Conservation (phyloP, 2,797 vertebrate species). For the Enteromius anoplus region DNA sequence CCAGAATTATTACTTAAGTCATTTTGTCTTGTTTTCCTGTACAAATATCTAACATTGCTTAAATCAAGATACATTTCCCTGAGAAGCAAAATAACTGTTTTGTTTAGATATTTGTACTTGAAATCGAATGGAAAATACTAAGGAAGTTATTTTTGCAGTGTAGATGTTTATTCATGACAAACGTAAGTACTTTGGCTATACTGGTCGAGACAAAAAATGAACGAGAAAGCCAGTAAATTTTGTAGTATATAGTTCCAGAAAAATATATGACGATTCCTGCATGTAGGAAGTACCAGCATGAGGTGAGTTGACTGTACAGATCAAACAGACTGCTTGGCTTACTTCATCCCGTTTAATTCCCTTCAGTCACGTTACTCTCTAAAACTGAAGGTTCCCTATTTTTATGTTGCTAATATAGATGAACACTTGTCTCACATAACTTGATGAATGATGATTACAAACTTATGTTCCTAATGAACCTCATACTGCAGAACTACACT, state of each 20-base stretch:
- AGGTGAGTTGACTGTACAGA: constrained; percentile 13
- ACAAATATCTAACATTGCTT: neutral
- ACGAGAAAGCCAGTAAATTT: neutral
- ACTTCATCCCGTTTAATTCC: constrained; percentile 35
- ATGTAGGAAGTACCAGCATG: constrained; percentile 17
- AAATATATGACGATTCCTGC: neutral
- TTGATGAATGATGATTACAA: constrained; percentile 50
- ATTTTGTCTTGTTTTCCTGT: neutral
- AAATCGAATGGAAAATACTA: neutral
- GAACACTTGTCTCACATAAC: constrained; percentile 37
- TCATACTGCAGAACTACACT: constrained; percentile 5
- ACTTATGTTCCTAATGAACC: constrained; percentile 53
- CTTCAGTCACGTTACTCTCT: constrained; percentile 22
- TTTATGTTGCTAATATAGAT: constrained; percentile 37
- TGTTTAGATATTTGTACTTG: neutral
- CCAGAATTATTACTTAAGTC: neutral
- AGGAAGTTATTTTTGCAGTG: neutral
- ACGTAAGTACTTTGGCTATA: neutral
- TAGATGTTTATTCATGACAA: neutral
- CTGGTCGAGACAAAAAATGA: neutral
- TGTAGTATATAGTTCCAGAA: neutral
- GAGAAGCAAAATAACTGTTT: neutral
- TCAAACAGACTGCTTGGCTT: constrained; percentile 33
- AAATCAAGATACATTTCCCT: neutral
- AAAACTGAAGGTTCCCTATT: constrained; percentile 31